Conservation (phyloP, 1,140 invertebrate genomes). For the Coelopa frigida region DNA sequence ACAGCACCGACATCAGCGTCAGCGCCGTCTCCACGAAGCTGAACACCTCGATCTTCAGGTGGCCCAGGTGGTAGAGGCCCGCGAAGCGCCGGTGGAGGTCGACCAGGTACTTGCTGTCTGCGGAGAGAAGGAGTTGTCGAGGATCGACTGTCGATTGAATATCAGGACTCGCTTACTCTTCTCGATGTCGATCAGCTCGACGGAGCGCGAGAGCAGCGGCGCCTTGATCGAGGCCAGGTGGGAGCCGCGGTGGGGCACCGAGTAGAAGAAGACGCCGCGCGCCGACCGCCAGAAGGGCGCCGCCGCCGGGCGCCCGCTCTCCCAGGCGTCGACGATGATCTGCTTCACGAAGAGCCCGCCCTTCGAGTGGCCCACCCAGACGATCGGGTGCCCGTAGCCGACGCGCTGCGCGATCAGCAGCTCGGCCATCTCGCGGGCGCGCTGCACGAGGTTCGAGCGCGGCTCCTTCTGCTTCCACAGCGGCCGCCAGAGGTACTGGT, state of each 20-base stretch:
- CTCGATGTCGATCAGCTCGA: conserved; percentile 57
- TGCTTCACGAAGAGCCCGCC: conserved; percentile 67
- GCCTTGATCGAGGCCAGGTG: conserved; percentile 58
- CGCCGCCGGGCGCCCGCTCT: conserved; percentile 32
- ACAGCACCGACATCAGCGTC: conserved; percentile 60
- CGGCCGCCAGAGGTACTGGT: conserved; percentile 60
- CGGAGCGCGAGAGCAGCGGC: conserved; percentile 54
- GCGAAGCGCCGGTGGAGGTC: conserved; percentile 53
- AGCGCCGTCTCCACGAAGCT: conserved; percentile 62
- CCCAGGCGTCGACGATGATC: conserved; percentile 54
- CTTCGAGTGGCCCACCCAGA: conserved; percentile 67
- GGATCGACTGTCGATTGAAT: neutral
- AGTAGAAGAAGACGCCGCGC: conserved; percentile 62
- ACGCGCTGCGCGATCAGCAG: conserved; percentile 53
- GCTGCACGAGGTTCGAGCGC: conserved; percentile 54
- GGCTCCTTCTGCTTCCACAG: conserved; percentile 57
- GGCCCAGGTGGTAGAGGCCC: conserved; percentile 45
- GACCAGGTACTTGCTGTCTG: conserved; percentile 57
- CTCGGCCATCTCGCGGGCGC: conserved; percentile 59
- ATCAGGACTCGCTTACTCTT: conserved; percentile 55
- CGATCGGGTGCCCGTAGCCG: conserved; percentile 53
- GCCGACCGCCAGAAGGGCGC: conserved; percentile 48
- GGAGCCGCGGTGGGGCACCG: conserved; percentile 65
- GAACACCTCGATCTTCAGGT: conserved; percentile 51
- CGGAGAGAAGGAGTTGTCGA: conserved; percentile 9